Evolutionary conservation across 2,888 invertebrate species (phyloP).

Genomic region (Tortrix viridana): DNA sequence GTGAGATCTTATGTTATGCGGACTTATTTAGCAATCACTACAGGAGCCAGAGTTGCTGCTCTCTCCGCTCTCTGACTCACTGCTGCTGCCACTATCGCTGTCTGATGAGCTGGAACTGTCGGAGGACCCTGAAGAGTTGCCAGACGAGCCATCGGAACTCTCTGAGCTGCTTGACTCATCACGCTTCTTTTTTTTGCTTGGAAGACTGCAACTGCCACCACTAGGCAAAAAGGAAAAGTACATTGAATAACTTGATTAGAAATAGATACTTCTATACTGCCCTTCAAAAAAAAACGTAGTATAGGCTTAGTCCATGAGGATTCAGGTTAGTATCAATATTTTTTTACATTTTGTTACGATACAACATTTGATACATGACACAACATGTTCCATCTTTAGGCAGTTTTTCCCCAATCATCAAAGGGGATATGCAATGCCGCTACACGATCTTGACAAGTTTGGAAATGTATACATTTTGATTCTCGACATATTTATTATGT

Average conservation of each 20-base stretch:
- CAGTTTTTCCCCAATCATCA: too few relatives aligned
- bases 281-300: too few relatives aligned
- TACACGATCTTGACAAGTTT: too few relatives aligned
- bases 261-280: too few relatives aligned
- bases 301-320: not conserved
- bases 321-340: too few relatives aligned
- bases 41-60: slow-evolving; percentile 49
- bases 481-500: too few relatives aligned
- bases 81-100: slow-evolving; percentile 60
- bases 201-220: slow-evolving; percentile 68
- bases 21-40: slow-evolving; percentile 52
- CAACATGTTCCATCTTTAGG: too few relatives aligned
- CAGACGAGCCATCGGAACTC: slow-evolving; percentile 63
- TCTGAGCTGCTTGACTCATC: slow-evolving; percentile 58
- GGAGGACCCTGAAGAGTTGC: slow-evolving; percentile 64
- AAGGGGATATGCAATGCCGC: too few relatives aligned
- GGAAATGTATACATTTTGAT: too few relatives aligned
- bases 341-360: too few relatives aligned
- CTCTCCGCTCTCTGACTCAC: slow-evolving; percentile 60
- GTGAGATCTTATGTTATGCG: slow-evolving; percentile 20
- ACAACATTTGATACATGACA: too few relatives aligned
- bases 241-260: slow-evolving; percentile 5
- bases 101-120: slow-evolving; percentile 62
- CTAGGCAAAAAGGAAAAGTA: slow-evolving; percentile 47
- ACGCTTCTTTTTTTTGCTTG: slow-evolving; percentile 74